Percentiles rank a stretch among this genome's conserved stretches.
phyloP scores from a whole-genome alignment of 2,888 invertebrate species.

The Clitarchus hookeri region DNA sequence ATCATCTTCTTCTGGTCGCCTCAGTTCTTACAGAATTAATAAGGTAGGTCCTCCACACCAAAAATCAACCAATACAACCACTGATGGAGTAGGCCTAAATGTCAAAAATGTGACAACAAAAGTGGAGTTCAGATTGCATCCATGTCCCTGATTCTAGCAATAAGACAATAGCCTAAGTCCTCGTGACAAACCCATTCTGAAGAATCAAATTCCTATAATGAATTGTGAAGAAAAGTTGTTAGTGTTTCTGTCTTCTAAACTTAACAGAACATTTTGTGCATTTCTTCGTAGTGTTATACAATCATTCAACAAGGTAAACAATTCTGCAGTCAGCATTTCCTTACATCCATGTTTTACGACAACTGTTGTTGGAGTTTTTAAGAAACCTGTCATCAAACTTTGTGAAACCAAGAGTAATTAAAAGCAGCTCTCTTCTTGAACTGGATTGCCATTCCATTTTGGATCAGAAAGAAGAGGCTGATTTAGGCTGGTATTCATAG shows the following conservation, averaged over 20 bases:
- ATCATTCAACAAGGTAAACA: background rate
- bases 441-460: too few relatives aligned
- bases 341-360: too few relatives aligned
- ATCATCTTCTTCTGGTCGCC: background rate
- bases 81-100: background rate
- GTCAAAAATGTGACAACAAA: background rate
- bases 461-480: background rate
- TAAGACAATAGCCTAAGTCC: background rate
- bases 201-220: background rate
- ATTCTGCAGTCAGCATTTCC: background rate
- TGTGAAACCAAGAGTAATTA: too few relatives aligned
- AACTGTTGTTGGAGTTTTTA: too few relatives aligned
- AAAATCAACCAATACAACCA: background rate
- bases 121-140: background rate
- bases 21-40: background rate
- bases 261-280: background rate
- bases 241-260: background rate
- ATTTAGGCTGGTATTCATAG: too few relatives aligned
- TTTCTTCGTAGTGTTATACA: background rate
- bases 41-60: background rate
- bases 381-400: too few relatives aligned
- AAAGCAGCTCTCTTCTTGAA: too few relatives aligned
- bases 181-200: background rate
- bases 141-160: background rate
- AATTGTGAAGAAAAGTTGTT: background rate